Evolutionary conservation across 2,888 invertebrate species (phyloP).

Genomic region (Rhagonycha fulva): DNA sequence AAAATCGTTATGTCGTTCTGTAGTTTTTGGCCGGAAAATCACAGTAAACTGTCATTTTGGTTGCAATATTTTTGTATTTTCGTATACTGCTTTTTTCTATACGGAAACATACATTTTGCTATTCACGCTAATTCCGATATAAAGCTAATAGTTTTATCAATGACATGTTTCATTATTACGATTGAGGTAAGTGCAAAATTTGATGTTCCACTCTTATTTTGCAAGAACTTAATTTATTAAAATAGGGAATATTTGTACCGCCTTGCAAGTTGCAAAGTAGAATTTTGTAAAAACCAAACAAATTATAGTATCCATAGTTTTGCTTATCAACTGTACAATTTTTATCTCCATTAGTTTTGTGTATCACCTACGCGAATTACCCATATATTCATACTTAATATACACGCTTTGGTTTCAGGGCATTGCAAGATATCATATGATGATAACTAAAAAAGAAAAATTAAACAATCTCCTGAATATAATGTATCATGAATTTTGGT

Average conservation of each 20-base stretch:
- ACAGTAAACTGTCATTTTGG: neutral
- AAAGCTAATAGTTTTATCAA: neutral
- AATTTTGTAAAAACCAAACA: no score
- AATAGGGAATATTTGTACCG: no score
- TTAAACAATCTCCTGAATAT: neutral
- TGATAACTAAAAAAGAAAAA: neutral
- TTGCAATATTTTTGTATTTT: neutral
- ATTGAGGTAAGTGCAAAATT: neutral
- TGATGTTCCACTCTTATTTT: no score
- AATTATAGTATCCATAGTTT: no score
- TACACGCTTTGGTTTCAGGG: neutral
- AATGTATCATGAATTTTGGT: slow-evolving; percentile 3
- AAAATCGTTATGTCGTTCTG: neutral
- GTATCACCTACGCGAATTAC: no score
- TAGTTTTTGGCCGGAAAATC: neutral
- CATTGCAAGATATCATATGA: neutral
- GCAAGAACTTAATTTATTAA: no score
- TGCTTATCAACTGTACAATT: no score
- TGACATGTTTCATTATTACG: neutral
- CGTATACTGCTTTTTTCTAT: neutral
- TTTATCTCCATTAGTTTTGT: no score
- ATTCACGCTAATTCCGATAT: neutral
- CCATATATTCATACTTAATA: no score
- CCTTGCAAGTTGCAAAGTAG: no score
- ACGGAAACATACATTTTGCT: no score